Evolutionary conservation across 2,797 vertebrate genomes (phyloP), one percentile per base, ranked within the genome.

Genomic region (Streptopelia turtur): DNA sequence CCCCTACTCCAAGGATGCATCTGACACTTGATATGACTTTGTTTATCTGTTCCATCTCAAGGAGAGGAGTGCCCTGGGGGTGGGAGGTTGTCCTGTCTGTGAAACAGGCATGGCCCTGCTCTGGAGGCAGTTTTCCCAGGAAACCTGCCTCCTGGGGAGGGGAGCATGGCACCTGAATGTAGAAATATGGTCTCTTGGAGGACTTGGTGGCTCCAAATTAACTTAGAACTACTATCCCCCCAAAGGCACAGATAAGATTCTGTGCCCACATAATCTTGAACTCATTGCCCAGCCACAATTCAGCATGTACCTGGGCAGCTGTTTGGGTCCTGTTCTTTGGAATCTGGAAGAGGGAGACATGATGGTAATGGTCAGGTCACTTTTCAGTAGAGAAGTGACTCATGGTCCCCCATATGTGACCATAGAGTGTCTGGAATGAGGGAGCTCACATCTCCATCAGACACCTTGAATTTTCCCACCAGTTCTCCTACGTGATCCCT

Each of bases 1-100:
- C 25, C 11, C 1, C 6, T 2, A 11, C 28, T 57, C 39, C 0
- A 16, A 21, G 56, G 43, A 63, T 11, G 0, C 5, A 13, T 52
- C 45, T 81, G 69, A 45, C 83, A 4, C 53, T 75, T 71, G 23
- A 47, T 75, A 13, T 1, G 13, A 31, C 37, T 88, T 83, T 1
- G 1, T 47, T 91, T 78, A 22, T 15, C 70, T 4, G 0, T 33
- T 86, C 50, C 16, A 10, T 76, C 52, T 43, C 8, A 9, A 61
- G n/a, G 57, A 57, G 35, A 45, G 35, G 31, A 66, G 10, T 16
- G 11, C 35, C 25, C 25, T 75, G 43, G 76, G 21, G 13, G 7
- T 74, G 50, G 9, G 74, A 18, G 16, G 31, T 77, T 43, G 28
- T 95, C 3, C n/a, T 68, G 11, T 59, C n/a, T 74, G 27, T 86